Evolutionary conservation across 1,140 invertebrate genomes (phyloP), one percentile per base, ranked within the genome.

Genomic region (Cylas formicarius): DNA sequence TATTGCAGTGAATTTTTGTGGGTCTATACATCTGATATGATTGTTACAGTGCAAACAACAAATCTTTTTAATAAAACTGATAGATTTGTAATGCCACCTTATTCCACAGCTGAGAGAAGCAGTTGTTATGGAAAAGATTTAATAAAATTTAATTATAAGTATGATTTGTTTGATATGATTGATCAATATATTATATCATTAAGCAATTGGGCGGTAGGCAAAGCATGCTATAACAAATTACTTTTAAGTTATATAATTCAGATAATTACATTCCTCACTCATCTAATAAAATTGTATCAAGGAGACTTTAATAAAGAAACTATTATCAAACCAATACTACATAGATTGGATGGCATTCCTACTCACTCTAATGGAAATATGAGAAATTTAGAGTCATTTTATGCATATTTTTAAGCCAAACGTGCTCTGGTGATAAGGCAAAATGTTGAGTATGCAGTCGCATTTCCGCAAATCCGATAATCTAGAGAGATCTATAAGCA

Each of bases 351-450:
- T 17, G 35, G 44, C 20, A 45, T 54, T 20, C 52, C 52, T 10
- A 47, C 41, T 31, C 51, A 31, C 28, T 29, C 22, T 22, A 41
- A 48, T 29, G 43, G 38, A n/a, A 26, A 7, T 2, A 44, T 29
- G 24, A 47, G 28, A 29, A 44, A 50, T 39, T 53, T 44, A 17
- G 29, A 57, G 1, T 46, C 55, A 24, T 43, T 57, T 23, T 40
- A 33, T 13, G 29, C 51, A 1, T 57, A 52, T 39, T 57, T 57
- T 38, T 32, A 50, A 19, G 39, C 44, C 9, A 50, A 54, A 17
- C 48, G 34, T 20, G 47, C 38, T 11, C 24, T 54, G 20, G 20
- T 54, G 21, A 48, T 22, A 19, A 26, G 37, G 27, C 44, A 45
- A 14, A 50, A 50, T 27, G 13, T 48, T 14, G 45, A 48, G 17